Evolutionary conservation across 2,888 invertebrate species (phyloP), one percentile per base, ranked within the genome.

Genomic region (Corythucha ciliata): DNA sequence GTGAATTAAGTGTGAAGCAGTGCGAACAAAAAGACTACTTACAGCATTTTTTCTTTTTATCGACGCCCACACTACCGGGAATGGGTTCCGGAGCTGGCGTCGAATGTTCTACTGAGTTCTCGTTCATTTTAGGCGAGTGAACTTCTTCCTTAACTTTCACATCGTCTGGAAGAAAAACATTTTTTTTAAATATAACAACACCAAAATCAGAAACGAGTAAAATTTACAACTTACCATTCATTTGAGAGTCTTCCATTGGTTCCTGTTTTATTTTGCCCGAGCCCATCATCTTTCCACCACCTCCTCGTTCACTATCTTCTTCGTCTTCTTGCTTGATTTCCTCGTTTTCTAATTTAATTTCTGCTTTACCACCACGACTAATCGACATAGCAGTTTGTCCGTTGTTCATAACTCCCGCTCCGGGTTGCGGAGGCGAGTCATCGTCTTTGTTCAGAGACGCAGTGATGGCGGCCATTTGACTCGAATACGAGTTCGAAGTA

Each of bases 381-480:
- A n/a, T n/a, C 80, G 81, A 51, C 29, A 21, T 26, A 25, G 76
- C 73, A 61, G 81, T 83, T 63, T 78, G 78, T 56, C 74, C 75
- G 50, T 72, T 73, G 53, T 71, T 69, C 1, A 74, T 71, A n/a
- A n/a, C n/a, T n/a, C n/a, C n/a, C n/a, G n/a, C n/a, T n/a, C n/a
- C n/a, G n/a, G n/a, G n/a, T n/a, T n/a, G n/a, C 10, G 76, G 72
- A 8, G 76, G 72, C 32, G 79, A 78, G 57, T 80, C 76, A 57
- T 77, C 79, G 60, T 76, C 75, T 58, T 61, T 74, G 59, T 79
- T 79, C 24, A 80, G 73, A 0, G 81, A 80, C 4, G 81, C 81
- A 59, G 77, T 78, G 47, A 82, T 75, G 4, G 82, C 81, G 12
- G 82, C 80, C 77, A 81, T 79, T 66, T 81, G 81, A 8, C 81